Base-by-base conservation (phyloP, 2,113 vertebrate genomes). In the Alligator sinensis region DNA sequence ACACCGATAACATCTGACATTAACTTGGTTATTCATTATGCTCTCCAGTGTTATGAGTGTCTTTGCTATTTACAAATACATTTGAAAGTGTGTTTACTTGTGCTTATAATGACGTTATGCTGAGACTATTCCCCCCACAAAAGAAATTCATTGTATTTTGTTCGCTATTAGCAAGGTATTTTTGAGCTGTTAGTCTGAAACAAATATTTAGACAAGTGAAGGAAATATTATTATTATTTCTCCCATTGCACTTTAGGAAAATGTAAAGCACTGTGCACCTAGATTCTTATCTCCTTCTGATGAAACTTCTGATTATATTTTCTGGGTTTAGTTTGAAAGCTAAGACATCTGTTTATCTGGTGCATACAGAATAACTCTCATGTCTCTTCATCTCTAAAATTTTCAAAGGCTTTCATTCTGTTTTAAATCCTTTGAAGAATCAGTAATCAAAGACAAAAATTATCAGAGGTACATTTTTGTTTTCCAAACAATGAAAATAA, bases 381-480 rank as follows among this genome's bases (percentile, higher is more conserved):
- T 98, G 98, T 98, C 98, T 98, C 97, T 98, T 98, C 97, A 97
- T 97, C 98, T 98, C 98, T 97, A 96, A 98, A 98, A 98, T 98
- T 98, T 98, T 98, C 98, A 98, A 98, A 98, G 98, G 97, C 98
- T 98, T 98, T 98, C 97, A 98, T 97, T 98, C 97, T 97, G 96
- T 97, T 97, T 98, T 97, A 98, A 98, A 98, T 94, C 97, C 98
- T 98, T 98, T 98, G 98, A 98, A 98, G 98, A 98, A 98, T 96
- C 82, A 96, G 96, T 98, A 98, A 98, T 98, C 98, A 98, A 98
- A 98, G 98, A 98, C 98, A 98, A 98, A 98, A 98, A 98, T 98
- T 98, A 98, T 98, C 98, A 98, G 98, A 98, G 98, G 98, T 98
- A 98, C 98, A 98, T 98, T 98, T 98, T 98, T 98, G 97, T 98